Evolutionary conservation across 1,140 invertebrate genomes (phyloP).

Genomic region (Hypsibius dujardini): DNA sequence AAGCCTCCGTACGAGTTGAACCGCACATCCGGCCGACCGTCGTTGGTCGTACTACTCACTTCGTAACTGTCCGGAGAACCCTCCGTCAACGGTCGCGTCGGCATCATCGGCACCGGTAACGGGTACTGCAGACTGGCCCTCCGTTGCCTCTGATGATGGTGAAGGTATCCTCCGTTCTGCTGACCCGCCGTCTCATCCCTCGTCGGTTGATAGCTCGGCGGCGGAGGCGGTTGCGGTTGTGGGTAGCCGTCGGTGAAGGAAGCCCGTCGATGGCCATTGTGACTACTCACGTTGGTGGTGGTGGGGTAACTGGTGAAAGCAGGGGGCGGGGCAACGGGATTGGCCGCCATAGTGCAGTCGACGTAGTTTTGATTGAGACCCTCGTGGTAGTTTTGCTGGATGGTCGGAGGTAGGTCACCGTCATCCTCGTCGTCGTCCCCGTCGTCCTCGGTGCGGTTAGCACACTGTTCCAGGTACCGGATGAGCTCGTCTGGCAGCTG

Average conservation of each 20-base stretch:
- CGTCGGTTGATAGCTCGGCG: background rate
- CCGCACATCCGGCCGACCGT: background rate
- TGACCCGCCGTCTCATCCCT: background rate
- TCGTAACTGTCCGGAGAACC: conserved; percentile 10
- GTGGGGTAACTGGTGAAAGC: background rate
- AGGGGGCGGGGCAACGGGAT: no score
- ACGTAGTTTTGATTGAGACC: no score
- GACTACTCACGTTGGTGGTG: background rate
- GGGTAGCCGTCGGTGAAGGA: background rate
- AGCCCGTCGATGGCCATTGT: background rate
- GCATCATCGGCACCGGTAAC: background rate
- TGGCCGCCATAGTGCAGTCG: no score
- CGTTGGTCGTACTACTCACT: background rate
- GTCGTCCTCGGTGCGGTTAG: background rate
- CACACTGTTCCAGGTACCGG: no score
- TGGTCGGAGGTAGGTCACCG: background rate
- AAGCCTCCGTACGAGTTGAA: background rate
- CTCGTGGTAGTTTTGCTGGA: background rate
- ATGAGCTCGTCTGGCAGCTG: background rate
- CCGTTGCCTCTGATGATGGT: background rate
- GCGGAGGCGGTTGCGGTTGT: background rate
- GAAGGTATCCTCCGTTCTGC: background rate
- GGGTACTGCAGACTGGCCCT: background rate
- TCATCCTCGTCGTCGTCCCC: background rate
- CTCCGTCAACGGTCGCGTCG: background rate